Conservation (phyloP, 2,888 invertebrate genomes). For the Morinoia aosen region DNA sequence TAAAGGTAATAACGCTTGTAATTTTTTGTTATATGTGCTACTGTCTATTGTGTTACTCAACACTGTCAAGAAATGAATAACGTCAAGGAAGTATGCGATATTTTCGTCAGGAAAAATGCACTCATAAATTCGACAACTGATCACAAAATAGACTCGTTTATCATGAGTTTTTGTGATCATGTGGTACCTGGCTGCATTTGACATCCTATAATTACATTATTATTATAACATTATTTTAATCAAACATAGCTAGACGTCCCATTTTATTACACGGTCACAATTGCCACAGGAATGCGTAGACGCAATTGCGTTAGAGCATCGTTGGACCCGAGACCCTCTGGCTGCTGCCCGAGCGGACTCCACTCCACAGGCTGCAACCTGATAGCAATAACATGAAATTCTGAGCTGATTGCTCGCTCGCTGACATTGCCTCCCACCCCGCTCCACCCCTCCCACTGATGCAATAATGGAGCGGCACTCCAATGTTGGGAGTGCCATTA, state of each 20-base stretch:
- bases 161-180: too few species aligned
- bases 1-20: neutral
- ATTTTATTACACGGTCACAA: neutral
- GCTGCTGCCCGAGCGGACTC: neutral
- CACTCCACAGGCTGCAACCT: neutral
- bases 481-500: neutral
- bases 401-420: neutral
- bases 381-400: conserved; percentile 14
- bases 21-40: neutral
- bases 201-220: too few species aligned
- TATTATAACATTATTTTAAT: too few species aligned
- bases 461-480: conserved; percentile 43
- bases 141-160: too few species aligned
- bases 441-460: neutral
- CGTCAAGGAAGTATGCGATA: too few species aligned
- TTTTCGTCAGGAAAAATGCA: too few species aligned
- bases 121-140: too few species aligned
- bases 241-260: too few species aligned
- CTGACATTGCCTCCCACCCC: neutral
- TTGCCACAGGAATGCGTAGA: neutral
- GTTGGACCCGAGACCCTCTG: neutral
- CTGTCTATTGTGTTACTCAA: too few species aligned
- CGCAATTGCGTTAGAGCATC: neutral
- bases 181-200: too few species aligned
- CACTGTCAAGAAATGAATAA: too few species aligned